Evolutionary conservation across 2,113 vertebrate species (phyloP), one percentile per base, ranked within the genome.

Genomic region (Lycocorax pyrrhopterus): DNA sequence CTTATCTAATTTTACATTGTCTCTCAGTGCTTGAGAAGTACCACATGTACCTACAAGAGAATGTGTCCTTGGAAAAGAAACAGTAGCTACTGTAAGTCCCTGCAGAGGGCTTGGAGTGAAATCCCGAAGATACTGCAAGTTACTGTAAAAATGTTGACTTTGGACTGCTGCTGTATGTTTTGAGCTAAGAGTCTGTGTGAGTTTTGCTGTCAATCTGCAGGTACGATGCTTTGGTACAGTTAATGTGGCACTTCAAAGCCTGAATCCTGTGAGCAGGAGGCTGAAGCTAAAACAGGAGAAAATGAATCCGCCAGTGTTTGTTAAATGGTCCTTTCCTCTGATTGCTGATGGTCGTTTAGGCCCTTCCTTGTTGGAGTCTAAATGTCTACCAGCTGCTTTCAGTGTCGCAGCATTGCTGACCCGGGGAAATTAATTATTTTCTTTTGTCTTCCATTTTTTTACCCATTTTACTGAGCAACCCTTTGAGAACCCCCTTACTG

Each of bases 111-210:
- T 92, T 5, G 4, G 27, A 7, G 23, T 1, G 16, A 60, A 79
- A 46, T 76, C n/a, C 32, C 0, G 0, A 72, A 59, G 17, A 43
- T 23, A 6, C 8, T n/a, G 39, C 30, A 62, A 16, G 22, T 16
- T 49, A 29, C n/a, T 11, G 32, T 37, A 23, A 47, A 56, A 88
- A 33, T 14, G 19, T 10, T 76, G 76, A 18, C 51, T 86, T 80
- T 29, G n/a, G 55, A 66, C 21, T 43, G 39, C 76, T 39, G 58
- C 33, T 69, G 22, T 12, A 3, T 43, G 22, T 64, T 68, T 66
- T 49, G 15, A 77, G 75, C 41, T 68, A 41, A 72, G 55, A 27
- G 20, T 2, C 9, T 26, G 6, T 8, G 16, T 9, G 53, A 52
- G 7, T 41, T 46, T 33, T 83, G 35, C 49, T 0, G 0, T 73